Conservation (phyloP, 2,888 invertebrate genomes). For the Macrosoma leucophasiata region DNA sequence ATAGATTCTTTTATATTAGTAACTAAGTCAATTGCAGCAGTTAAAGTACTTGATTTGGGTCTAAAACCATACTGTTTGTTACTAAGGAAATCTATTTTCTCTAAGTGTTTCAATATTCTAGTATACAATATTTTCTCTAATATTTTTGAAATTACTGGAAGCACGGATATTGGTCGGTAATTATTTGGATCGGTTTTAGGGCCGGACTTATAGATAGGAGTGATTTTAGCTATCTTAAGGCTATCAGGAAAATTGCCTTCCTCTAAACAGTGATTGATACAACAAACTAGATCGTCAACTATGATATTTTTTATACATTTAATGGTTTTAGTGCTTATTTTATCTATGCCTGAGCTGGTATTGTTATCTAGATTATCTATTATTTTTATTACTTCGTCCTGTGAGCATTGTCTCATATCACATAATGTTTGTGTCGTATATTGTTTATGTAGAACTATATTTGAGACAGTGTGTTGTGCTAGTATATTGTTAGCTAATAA, state of each 20-base stretch:
- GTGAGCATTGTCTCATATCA: neutral
- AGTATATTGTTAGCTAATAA: neutral
- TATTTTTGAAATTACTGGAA: too few relatives aligned
- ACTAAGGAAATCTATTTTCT: too few relatives aligned
- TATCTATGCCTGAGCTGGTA: slow-evolving; percentile 13
- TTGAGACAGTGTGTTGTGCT: neutral
- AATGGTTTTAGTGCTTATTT: slow-evolving; percentile 12
- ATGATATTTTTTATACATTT: slow-evolving; percentile 36
- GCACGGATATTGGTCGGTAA: too few relatives aligned
- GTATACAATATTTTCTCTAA: too few relatives aligned
- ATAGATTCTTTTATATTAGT: too few relatives aligned
- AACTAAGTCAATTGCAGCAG: too few relatives aligned
- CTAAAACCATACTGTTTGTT: too few relatives aligned
- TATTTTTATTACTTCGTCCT: neutral
- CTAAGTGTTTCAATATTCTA: too few relatives aligned
- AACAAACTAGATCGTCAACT: neutral
- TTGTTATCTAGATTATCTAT: slow-evolving; percentile 11
- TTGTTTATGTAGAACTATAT: too few relatives aligned
- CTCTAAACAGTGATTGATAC: slow-evolving; percentile 6
- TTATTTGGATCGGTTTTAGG: neutral
- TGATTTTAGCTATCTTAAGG: slow-evolving; percentile 18
- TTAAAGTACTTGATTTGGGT: too few relatives aligned
- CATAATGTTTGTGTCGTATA: neutral
- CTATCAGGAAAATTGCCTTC: slow-evolving; percentile 16
- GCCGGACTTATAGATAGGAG: slow-evolving; percentile 5